A percentile compares a stretch with the other conserved stretches of the same genome.
These are phyloP conservation scores for Plebejus argus DNA, from an alignment of 2,888 invertebrate genomes.

Conservation along the genomic window DNA sequence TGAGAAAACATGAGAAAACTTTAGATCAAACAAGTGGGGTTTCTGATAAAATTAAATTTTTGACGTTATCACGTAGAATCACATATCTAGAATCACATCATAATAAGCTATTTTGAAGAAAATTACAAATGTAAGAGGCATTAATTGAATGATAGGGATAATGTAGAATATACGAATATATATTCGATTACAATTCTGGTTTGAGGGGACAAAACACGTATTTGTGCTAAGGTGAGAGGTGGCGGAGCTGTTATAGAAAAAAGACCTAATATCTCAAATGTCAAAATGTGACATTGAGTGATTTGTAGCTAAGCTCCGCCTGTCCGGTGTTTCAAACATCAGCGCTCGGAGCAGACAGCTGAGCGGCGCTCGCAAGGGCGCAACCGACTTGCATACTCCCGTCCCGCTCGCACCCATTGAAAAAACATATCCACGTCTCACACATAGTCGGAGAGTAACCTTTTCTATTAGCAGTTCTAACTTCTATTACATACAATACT, in stretches of 20 bases:
- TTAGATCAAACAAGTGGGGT: slow-evolving; percentile 65
- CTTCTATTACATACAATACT: slow-evolving; percentile 69
- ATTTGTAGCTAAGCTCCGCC: slow-evolving; percentile 82
- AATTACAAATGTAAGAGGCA: neutral
- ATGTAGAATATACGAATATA: slow-evolving; percentile 16
- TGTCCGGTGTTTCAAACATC: slow-evolving; percentile 82
- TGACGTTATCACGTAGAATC: slow-evolving; percentile 27
- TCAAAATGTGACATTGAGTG: slow-evolving; percentile 82
- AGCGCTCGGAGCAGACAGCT: slow-evolving; percentile 79
- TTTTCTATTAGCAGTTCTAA: slow-evolving; percentile 75
- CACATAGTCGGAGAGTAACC: slow-evolving; percentile 65
- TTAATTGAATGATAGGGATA: neutral
- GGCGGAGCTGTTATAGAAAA: slow-evolving; percentile 75
- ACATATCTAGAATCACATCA: slow-evolving; percentile 4
- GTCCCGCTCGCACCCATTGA: slow-evolving; percentile 60
- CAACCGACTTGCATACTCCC: slow-evolving; percentile 65
- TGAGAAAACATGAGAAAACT: slow-evolving; percentile 26
- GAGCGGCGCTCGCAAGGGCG: slow-evolving; percentile 75
- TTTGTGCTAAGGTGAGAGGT: slow-evolving; percentile 54
- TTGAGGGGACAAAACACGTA: slow-evolving; percentile 24
- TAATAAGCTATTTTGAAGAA: neutral
- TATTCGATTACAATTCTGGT: slow-evolving; percentile 15
- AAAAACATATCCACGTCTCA: slow-evolving; percentile 59
- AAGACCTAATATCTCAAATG: slow-evolving; percentile 82
- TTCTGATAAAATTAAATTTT: slow-evolving; percentile 36